Percentiles rank a stretch among this genome's conserved stretches.
Conservation (phyloP, 2,797 vertebrate genomes). For the Rhyacichthys aspro region DNA sequence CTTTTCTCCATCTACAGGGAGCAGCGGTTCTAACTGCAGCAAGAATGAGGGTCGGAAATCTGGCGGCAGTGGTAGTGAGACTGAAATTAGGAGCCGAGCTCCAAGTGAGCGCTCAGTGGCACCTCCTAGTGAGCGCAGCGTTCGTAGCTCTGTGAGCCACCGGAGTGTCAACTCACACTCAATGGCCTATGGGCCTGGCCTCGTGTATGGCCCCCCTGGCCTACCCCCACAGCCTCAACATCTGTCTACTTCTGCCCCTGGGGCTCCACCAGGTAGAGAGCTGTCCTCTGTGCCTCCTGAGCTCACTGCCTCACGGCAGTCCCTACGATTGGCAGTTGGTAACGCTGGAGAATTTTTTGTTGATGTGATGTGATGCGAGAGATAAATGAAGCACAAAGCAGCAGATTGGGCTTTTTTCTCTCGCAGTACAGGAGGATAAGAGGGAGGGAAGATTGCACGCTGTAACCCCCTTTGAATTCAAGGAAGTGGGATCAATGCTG, state of each 20-base stretch:
- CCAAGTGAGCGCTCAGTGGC: conserved; percentile 85
- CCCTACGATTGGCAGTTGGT: conserved; percentile 97
- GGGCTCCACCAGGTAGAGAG: conserved; percentile 90
- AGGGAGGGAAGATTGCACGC: conserved; percentile 40
- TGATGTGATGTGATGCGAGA: conserved; percentile 92
- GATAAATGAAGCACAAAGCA: conserved; percentile 32
- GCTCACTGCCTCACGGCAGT: conserved; percentile 97
- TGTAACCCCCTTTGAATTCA: conserved; percentile 38
- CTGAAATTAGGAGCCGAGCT: conserved; percentile 88
- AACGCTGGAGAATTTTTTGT: conserved; percentile 99
- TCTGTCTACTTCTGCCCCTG: conserved; percentile 80
- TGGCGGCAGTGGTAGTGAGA: conserved; percentile 89
- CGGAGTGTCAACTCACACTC: conserved; percentile 91
- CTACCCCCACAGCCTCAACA: conserved; percentile 87
- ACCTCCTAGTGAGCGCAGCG: conserved; percentile 89
- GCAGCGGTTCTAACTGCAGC: conserved; percentile 95
- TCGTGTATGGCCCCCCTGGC: conserved; percentile 89
- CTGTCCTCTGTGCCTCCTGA: conserved; percentile 92
- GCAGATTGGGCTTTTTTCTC: conserved; percentile 42
- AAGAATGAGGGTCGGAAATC: conserved; percentile 90
- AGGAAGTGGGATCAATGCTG: conserved; percentile 48
- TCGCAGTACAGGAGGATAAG: conserved; percentile 18
- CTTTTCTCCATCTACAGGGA: conserved; percentile 79
- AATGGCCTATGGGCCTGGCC: conserved; percentile 77
- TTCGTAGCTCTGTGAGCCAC: conserved; percentile 87